phyloP scores from a whole-genome alignment of 2,888 invertebrate genomes.

The Agrochola lychnidis region DNA sequence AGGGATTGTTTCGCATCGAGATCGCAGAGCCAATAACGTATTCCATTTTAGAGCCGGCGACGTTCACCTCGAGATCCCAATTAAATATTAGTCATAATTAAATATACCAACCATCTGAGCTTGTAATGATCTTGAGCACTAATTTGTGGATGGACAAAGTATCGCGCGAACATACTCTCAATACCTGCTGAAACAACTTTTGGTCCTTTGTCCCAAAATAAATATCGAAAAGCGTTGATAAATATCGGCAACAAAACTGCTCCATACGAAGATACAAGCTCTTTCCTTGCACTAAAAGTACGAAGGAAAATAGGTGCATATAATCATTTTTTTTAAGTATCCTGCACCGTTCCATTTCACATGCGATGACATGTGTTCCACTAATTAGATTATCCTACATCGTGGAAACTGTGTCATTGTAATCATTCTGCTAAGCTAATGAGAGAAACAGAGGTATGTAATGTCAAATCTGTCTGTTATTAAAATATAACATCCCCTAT shows the following conservation, averaged over 20 bases:
- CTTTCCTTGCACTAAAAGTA: neutral
- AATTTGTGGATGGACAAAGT: slow-evolving; percentile 32
- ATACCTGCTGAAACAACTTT: slow-evolving; percentile 1
- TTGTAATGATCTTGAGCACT: slow-evolving; percentile 47
- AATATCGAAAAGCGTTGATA: neutral
- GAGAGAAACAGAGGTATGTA: slow-evolving; percentile 46
- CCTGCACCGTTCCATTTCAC: slow-evolving; percentile 33
- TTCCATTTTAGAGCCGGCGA: slow-evolving; percentile 26
- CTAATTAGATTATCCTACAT: slow-evolving; percentile 64
- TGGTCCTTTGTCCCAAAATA: slow-evolving; percentile 4
- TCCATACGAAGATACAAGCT: neutral
- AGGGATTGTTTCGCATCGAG: neutral
- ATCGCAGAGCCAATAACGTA: slow-evolving; percentile 6
- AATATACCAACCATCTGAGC: slow-evolving; percentile 52
- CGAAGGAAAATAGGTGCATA: neutral
- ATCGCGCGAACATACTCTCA: neutral
- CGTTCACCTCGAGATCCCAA: slow-evolving; percentile 51
- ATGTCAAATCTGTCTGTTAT: slow-evolving; percentile 31
- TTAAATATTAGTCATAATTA: slow-evolving; percentile 62
- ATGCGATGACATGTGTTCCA: slow-evolving; percentile 33
- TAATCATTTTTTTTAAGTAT: slow-evolving; percentile 20
- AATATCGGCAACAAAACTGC: neutral
- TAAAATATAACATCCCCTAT: neutral
- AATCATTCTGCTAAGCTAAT: slow-evolving; percentile 49
- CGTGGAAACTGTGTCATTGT: slow-evolving; percentile 64